Conservation (phyloP, 1,140 invertebrate species). For the Lasioglossum albipes region DNA sequence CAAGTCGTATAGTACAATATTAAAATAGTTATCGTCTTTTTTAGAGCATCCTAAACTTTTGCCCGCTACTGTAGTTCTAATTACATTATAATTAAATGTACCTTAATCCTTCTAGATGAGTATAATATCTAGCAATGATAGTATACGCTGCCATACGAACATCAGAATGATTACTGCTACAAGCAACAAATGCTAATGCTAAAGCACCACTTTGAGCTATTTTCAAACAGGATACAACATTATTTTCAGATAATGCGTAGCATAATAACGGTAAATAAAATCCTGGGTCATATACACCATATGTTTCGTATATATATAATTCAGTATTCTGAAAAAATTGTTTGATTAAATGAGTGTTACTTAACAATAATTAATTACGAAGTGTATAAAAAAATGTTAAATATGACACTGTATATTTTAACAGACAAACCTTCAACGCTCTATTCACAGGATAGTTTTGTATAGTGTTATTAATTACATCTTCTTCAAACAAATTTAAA, state of each 20-base stretch:
- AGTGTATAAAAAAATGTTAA: neutral
- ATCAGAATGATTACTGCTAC: constrained; percentile 82
- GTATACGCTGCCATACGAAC: constrained; percentile 85
- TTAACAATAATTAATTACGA: neutral
- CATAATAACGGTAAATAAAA: constrained; percentile 87
- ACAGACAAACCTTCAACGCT: constrained; percentile 64
- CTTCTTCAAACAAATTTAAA: constrained; percentile 84
- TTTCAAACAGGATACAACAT: constrained; percentile 84
- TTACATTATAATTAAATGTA: constrained; percentile 69
- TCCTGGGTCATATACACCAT: constrained; percentile 84
- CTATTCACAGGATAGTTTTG: constrained; percentile 83
- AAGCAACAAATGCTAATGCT: constrained; percentile 83
- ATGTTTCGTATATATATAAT: constrained; percentile 1
- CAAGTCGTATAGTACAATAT: too few relatives aligned
- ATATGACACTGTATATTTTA: neutral
- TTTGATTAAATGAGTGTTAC: neutral
- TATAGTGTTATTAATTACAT: constrained; percentile 84
- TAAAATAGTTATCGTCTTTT: too few relatives aligned
- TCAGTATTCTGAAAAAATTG: constrained; percentile 31
- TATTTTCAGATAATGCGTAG: constrained; percentile 83
- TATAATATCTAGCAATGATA: constrained; percentile 84
- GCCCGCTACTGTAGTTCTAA: too few relatives aligned
- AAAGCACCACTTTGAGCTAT: constrained; percentile 84
- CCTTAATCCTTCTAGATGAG: constrained; percentile 85
- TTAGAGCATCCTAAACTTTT: too few relatives aligned